Percentiles rank a stretch among this genome's conserved stretches.
These are phyloP conservation scores for Nebria salina DNA, from an alignment of 2,888 invertebrate genomes.

Conservation along the genomic window DNA sequence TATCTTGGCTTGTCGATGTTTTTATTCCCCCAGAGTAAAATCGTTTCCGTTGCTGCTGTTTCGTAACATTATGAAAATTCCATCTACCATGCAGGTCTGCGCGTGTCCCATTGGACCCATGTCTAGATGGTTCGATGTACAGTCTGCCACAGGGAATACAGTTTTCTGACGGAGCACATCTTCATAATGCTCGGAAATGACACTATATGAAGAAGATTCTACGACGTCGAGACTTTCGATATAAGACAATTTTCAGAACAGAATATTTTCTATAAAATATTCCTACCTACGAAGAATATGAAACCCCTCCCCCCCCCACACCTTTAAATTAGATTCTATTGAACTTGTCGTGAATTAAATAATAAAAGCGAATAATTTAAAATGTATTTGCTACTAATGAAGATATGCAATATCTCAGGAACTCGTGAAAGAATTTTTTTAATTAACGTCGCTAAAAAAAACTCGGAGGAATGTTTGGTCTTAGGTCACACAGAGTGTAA, in stretches of 20 bases:
- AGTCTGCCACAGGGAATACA: slow-evolving; percentile 31
- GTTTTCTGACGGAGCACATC: slow-evolving; percentile 32
- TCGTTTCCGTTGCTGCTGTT: slow-evolving; percentile 43
- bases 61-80: slow-evolving; percentile 46
- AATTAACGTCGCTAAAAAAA: slow-evolving; percentile 34
- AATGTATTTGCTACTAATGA: slow-evolving; percentile 23
- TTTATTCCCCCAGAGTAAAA: slow-evolving; percentile 34
- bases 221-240: not conserved
- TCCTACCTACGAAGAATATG: too few species aligned
- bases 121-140: slow-evolving; percentile 40
- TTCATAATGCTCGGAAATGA: slow-evolving; percentile 30
- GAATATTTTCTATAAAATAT: too few species aligned
- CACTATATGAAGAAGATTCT: not conserved
- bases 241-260: too few species aligned
- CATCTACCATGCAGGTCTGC: slow-evolving; percentile 26
- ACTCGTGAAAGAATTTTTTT: slow-evolving; percentile 40
- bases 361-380: not conserved
- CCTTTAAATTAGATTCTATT: too few species aligned
- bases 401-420: slow-evolving; percentile 27
- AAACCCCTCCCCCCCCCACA: too few species aligned
- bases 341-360: too few species aligned
- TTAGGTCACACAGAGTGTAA: slow-evolving; percentile 1
- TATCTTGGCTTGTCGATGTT: slow-evolving; percentile 24
- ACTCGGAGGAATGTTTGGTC: not conserved
- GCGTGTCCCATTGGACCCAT: slow-evolving; percentile 31